Evolutionary conservation across 2,113 vertebrate species (phyloP).

Genomic region (Alces alces): DNA sequence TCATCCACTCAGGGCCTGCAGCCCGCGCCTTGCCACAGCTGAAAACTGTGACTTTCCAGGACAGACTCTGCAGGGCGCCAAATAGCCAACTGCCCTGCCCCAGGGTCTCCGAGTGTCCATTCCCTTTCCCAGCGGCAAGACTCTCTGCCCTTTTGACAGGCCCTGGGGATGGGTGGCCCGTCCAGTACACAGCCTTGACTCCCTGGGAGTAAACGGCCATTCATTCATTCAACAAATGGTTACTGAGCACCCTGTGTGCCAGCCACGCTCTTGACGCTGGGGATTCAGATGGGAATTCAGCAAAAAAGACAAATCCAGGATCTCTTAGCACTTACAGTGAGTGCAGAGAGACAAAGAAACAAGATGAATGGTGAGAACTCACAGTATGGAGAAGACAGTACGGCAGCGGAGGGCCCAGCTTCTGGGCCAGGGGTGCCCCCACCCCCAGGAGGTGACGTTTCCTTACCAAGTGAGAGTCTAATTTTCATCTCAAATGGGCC

Average conservation of each 20-base stretch:
- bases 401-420: not conserved
- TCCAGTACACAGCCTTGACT: not conserved
- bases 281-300: not conserved
- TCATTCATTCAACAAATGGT: too few species aligned
- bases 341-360: not conserved
- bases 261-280: rapidly evolving
- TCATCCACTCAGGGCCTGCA: not conserved
- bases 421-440: rapidly evolving
- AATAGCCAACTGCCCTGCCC: not conserved
- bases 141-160: not conserved
- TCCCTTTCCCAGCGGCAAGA: not conserved
- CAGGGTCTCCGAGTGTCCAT: not conserved
- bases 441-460: not conserved
- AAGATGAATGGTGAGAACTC: not conserved
- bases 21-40: not conserved
- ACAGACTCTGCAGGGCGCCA: not conserved
- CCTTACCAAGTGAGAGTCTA: not conserved
- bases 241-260: not conserved
- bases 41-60: not conserved
- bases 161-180: too few species aligned
- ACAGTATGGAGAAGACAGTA: rapidly evolving
- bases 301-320: not conserved
- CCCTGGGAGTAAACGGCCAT: not conserved
- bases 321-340: not conserved
- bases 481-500: not conserved